These are phyloP conservation scores for Tragelaphus buxtoni DNA, from an alignment of 2,113 vertebrate genomes.

Conservation along the genomic window DNA sequence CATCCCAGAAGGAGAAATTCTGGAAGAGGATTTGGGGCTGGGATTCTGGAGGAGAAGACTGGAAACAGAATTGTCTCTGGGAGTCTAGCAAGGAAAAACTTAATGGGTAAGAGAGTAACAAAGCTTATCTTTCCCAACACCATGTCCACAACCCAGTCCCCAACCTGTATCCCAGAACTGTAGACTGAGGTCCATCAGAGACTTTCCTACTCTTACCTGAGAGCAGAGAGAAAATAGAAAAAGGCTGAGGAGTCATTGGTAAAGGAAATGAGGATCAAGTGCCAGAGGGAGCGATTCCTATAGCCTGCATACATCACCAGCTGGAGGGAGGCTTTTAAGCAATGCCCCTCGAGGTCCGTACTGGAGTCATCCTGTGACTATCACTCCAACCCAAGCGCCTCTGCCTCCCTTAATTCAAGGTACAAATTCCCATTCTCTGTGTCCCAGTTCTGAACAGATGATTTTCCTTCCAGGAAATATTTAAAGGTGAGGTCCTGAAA, in stretches of 20 bases:
- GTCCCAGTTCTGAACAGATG: background rate
- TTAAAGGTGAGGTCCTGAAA: background rate
- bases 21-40: background rate
- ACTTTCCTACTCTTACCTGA: slow-evolving; percentile 6
- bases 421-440: background rate
- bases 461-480: slow-evolving; percentile 17
- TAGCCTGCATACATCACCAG: background rate
- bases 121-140: background rate
- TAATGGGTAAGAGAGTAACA: background rate
- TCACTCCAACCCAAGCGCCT: background rate
- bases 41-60: background rate
- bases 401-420: background rate
- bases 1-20: background rate
- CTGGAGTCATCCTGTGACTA: background rate
- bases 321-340: background rate
- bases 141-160: rapidly evolving
- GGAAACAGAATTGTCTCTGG: background rate
- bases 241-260: background rate
- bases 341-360: background rate
- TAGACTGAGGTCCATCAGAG: background rate
- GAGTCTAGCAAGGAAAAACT: background rate
- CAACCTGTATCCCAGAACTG: background rate
- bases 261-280: background rate
- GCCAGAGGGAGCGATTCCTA: background rate
- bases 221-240: background rate